Percentiles rank a stretch among this genome's conserved stretches.
Evolutionary conservation across 2,797 vertebrate genomes (phyloP).

Genomic region (Phaenicophaeus curvirostris): DNA sequence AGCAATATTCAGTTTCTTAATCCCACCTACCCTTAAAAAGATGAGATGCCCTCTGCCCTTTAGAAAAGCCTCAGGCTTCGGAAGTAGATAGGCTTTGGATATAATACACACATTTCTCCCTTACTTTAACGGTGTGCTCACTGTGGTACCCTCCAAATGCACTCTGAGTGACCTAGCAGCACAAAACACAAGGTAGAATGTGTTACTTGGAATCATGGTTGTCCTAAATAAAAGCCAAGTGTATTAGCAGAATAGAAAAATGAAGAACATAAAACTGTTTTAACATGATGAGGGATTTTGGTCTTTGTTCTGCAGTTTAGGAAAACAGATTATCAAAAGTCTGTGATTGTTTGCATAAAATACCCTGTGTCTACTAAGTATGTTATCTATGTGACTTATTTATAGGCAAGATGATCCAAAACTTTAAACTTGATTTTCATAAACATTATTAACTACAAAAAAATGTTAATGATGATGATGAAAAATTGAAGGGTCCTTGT

Average conservation of each 20-base stretch:
- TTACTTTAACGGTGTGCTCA: neutral
- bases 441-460: neutral
- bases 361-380: neutral
- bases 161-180: neutral
- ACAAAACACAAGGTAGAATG: neutral
- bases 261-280: neutral
- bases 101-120: neutral
- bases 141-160: neutral
- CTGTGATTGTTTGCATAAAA: neutral
- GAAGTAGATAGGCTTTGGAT: neutral
- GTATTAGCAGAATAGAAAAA: neutral
- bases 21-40: neutral
- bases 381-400: neutral
- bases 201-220: neutral
- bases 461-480: neutral
- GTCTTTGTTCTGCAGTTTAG: neutral
- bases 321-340: neutral
- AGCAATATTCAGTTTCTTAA: neutral
- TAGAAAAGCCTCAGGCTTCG: neutral
- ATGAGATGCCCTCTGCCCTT: neutral
- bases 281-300: neutral
- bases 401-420: neutral
- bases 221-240: slow-evolving; percentile 17
- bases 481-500: neutral
- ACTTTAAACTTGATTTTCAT: neutral